These are phyloP conservation scores for Pheosia tremula DNA, from an alignment of 2,888 invertebrate species.

Conservation along the genomic window DNA sequence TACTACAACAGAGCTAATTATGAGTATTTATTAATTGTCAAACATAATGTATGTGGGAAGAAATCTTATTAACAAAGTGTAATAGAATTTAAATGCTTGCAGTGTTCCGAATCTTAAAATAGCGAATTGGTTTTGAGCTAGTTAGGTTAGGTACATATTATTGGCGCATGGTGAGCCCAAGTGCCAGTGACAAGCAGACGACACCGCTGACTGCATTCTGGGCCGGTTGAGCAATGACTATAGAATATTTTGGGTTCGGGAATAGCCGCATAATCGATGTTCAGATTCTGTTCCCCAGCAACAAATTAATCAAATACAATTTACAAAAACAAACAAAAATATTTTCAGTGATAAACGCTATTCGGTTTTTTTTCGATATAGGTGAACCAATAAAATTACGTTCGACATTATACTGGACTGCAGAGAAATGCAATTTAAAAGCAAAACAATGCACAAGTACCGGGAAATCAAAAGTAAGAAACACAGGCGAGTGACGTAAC, in stretches of 20 bases:
- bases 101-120: slow-evolving; percentile 4
- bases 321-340: neutral
- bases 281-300: slow-evolving; percentile 18
- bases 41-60: slow-evolving; percentile 28
- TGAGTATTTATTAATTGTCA: slow-evolving; percentile 32
- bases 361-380: neutral
- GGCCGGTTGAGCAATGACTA: slow-evolving; percentile 64
- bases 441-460: slow-evolving; percentile 23
- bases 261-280: slow-evolving; percentile 33
- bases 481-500: slow-evolving; percentile 39
- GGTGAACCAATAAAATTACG: too few relatives aligned
- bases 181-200: slow-evolving; percentile 46
- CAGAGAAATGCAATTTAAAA: slow-evolving; percentile 11
- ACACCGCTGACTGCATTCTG: slow-evolving; percentile 65
- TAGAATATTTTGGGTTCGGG: slow-evolving; percentile 45
- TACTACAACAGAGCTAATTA: slow-evolving; percentile 54
- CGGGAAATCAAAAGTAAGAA: slow-evolving; percentile 34
- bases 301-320: neutral
- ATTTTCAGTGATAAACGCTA: neutral
- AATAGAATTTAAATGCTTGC: neutral
- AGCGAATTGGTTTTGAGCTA: neutral
- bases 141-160: slow-evolving; percentile 27
- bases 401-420: too few relatives aligned
- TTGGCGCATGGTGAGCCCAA: slow-evolving; percentile 48
- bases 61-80: neutral